Conservation (phyloP, 2,797 vertebrate species). For the Phataginus tricuspis region DNA sequence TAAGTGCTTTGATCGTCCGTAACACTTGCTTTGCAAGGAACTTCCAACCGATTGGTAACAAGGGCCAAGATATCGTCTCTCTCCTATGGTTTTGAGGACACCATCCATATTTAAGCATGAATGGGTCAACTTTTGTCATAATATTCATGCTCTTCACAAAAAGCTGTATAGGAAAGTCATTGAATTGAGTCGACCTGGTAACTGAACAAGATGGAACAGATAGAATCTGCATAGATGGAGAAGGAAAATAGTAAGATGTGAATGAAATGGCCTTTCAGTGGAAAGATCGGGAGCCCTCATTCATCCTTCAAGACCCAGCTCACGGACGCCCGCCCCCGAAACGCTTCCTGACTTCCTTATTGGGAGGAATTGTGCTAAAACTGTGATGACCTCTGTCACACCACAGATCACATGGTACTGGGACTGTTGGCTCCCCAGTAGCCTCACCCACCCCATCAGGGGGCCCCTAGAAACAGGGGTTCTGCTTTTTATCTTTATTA, state of each 20-base stretch:
- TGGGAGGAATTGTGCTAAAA: background rate
- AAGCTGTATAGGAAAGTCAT: background rate
- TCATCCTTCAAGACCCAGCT: background rate
- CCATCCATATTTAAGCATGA: background rate
- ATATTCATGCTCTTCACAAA: background rate
- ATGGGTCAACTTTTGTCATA: background rate
- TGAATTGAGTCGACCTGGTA: background rate
- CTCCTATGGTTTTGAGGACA: background rate
- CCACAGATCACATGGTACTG: background rate
- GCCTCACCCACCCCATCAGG: too few relatives aligned
- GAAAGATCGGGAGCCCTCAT: background rate
- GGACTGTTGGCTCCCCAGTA: too few relatives aligned
- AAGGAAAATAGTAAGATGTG: background rate
- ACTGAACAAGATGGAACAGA: background rate
- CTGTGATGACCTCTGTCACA: background rate
- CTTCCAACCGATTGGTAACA: background rate
- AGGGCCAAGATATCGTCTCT: background rate
- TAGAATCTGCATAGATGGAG: background rate
- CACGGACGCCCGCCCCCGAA: background rate
- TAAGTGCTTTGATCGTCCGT: background rate
- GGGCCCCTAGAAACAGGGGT: background rate
- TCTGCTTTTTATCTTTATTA: background rate
- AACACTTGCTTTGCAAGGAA: background rate
- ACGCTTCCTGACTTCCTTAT: background rate
- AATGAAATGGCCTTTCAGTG: background rate